phyloP scores from a whole-genome alignment of 92 coral and sea anemone genomes.

The Ricordea florida region DNA sequence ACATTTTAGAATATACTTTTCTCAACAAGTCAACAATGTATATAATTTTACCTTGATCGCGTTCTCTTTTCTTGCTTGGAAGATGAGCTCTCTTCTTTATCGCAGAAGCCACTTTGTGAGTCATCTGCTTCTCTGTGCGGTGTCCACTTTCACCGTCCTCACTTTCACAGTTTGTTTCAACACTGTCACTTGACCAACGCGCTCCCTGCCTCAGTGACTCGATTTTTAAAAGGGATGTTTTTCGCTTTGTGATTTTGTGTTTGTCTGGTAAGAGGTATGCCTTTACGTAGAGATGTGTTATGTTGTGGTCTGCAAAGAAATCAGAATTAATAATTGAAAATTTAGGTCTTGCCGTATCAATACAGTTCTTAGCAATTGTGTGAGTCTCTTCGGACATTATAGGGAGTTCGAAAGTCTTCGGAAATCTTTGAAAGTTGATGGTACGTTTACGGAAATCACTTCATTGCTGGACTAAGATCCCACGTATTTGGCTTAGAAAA shows the following conservation, averaged over 20 bases:
- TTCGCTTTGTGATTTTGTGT: constrained; percentile 72
- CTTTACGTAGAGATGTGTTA: constrained; percentile 80
- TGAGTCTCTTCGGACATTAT: too few relatives aligned
- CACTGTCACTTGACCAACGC: constrained; percentile 50
- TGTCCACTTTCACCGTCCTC: constrained; percentile 37
- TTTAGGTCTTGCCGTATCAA: too few relatives aligned
- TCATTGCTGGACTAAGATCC: too few relatives aligned
- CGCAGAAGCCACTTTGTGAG: constrained; percentile 65
- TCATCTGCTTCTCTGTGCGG: constrained; percentile 29
- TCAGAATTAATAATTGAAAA: background rate
- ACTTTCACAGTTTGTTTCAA: constrained; percentile 47
- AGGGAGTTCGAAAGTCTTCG: too few relatives aligned
- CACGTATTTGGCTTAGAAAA: too few relatives aligned
- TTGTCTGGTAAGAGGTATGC: constrained; percentile 83
- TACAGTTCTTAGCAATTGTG: too few relatives aligned
- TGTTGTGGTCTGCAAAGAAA: constrained; percentile 66
- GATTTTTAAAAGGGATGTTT: constrained; percentile 69
- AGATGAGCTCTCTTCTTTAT: constrained; percentile 65
- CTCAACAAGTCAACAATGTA: background rate
- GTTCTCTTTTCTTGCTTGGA: constrained; percentile 57
- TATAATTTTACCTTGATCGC: constrained; percentile 63
- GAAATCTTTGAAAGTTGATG: too few relatives aligned
- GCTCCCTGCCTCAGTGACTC: constrained; percentile 20
- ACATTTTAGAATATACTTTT: too few relatives aligned
- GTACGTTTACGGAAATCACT: too few relatives aligned